phyloP scores from a whole-genome alignment of 2,888 invertebrate species.

The Brachyptera putata region DNA sequence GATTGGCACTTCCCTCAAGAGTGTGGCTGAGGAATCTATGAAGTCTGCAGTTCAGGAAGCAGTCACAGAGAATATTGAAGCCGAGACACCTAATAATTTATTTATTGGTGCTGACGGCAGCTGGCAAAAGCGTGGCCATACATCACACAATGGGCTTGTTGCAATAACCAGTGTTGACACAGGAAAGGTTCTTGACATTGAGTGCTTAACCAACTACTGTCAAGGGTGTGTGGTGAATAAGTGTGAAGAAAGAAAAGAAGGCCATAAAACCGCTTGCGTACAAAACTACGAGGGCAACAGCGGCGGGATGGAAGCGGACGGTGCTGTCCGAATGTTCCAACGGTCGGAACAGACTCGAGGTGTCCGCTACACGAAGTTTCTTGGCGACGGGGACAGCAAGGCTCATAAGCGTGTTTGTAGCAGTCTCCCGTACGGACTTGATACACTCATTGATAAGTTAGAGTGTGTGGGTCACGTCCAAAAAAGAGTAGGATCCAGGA shows the following conservation, averaged over 20 bases:
- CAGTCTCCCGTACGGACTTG: conserved; percentile 1
- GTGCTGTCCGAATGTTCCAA: conserved; percentile 19
- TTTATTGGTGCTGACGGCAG: conserved; percentile 9
- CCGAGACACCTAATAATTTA: background rate
- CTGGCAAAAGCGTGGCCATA: conserved; percentile 15
- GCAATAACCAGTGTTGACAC: conserved; percentile 5
- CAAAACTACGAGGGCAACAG: conserved; percentile 13
- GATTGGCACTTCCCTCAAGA: background rate
- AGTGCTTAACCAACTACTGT: conserved; percentile 7
- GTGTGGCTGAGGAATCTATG: background rate
- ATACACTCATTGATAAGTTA: conserved; percentile 11
- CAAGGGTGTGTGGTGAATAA: background rate
- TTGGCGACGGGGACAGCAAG: conserved; percentile 30
- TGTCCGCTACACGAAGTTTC: conserved; percentile 23
- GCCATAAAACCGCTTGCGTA: background rate
- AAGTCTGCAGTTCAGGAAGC: background rate
- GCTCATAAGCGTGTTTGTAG: conserved; percentile 10
- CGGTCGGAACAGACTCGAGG: conserved; percentile 20
- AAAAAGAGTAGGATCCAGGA: conserved; percentile 21
- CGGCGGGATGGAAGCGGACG: conserved; percentile 28
- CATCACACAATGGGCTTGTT: conserved; percentile 15
- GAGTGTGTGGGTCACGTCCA: conserved; percentile 27
- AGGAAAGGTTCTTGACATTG: conserved; percentile 14
- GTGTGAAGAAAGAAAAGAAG: no score
- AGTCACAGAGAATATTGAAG: background rate